phyloP scores from a whole-genome alignment of 1,140 invertebrate genomes.

The Adelges cooleyi region DNA sequence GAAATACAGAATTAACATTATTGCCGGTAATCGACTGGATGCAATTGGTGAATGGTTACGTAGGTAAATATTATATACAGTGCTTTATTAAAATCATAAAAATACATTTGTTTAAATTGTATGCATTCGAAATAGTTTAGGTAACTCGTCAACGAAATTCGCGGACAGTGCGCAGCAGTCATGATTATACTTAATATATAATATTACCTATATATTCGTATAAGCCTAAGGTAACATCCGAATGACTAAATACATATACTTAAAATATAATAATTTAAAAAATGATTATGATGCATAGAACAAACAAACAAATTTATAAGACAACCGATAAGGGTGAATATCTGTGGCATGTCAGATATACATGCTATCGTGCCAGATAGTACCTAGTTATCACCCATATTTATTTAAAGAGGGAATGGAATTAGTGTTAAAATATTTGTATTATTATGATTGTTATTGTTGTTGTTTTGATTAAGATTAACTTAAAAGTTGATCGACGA shows the following conservation, averaged over 20 bases:
- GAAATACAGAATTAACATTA: no score
- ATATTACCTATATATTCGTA: constrained; percentile 16
- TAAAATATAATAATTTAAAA: background rate
- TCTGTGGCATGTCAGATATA: no score
- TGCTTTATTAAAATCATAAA: no score
- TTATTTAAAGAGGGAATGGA: background rate
- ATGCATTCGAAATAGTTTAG: no score
- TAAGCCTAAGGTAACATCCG: constrained; percentile 21
- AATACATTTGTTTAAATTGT: no score
- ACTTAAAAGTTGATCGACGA: no score
- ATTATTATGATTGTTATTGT: no score
- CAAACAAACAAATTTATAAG: background rate
- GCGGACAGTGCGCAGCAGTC: constrained; percentile 8
- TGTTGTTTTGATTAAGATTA: no score
- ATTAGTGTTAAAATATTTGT: background rate
- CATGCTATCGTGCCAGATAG: background rate
- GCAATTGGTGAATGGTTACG: no score
- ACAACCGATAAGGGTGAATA: background rate
- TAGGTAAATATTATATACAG: no score
- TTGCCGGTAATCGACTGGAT: no score
- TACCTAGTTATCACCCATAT: background rate
- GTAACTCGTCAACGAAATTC: no score
- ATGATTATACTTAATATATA: constrained; percentile 11
- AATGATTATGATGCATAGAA: background rate
- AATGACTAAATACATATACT: constrained; percentile 10